A percentile compares a stretch with the other conserved stretches of the same genome.
Evolutionary conservation across 1,140 invertebrate species (phyloP).

Genomic region (Cephus cinctus): DNA sequence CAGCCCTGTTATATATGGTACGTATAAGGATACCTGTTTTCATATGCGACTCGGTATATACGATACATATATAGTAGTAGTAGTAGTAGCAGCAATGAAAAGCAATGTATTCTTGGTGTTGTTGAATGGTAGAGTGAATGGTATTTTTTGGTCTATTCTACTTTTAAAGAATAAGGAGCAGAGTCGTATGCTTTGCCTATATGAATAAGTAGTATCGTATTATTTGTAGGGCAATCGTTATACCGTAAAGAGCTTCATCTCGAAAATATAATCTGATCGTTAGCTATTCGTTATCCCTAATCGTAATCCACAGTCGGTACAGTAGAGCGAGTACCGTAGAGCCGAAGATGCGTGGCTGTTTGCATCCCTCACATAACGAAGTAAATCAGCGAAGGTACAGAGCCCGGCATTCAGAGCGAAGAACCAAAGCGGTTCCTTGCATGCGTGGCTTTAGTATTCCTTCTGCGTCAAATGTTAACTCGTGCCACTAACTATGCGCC

Average conservation of each 20-base stretch:
- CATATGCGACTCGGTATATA: too few relatives aligned
- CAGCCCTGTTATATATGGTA: too few relatives aligned
- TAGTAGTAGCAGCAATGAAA: too few relatives aligned
- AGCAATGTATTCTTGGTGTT: too few relatives aligned
- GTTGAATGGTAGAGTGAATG: too few relatives aligned
- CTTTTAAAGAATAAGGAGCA: too few relatives aligned
- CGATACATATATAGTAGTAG: too few relatives aligned
- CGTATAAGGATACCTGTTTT: too few relatives aligned
- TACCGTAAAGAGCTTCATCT: slow-evolving; percentile 3
- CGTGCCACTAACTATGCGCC: slow-evolving; percentile 30
- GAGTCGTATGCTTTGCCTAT: too few relatives aligned
- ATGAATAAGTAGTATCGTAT: too few relatives aligned
- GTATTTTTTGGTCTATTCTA: too few relatives aligned
- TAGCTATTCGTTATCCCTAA: slow-evolving; percentile 41
- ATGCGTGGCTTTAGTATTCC: slow-evolving; percentile 31
- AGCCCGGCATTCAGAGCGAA: not conserved
- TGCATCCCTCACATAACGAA: slow-evolving; percentile 38
- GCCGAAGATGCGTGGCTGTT: slow-evolving; percentile 24
- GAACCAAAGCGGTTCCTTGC: not conserved
- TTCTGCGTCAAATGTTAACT: slow-evolving; percentile 38
- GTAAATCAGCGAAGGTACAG: slow-evolving; percentile 37
- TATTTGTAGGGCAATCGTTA: not conserved
- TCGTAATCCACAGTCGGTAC: slow-evolving; percentile 32
- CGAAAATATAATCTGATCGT: slow-evolving; percentile 29
- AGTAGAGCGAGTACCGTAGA: slow-evolving; percentile 22